Base-by-base conservation (phyloP, 1,140 invertebrate genomes). In the Bombus balteatus region DNA sequence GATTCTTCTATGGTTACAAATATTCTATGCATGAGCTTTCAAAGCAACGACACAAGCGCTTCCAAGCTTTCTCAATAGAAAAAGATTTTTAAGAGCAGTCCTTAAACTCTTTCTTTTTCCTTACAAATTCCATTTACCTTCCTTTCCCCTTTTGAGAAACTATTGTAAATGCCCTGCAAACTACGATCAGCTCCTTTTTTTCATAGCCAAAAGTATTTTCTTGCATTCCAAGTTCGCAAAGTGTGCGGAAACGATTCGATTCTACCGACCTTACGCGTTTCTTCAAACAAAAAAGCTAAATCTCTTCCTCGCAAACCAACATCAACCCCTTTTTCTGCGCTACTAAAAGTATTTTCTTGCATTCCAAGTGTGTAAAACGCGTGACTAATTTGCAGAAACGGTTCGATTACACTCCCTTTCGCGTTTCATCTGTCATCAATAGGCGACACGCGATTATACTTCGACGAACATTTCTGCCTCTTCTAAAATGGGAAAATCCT, bases 401-500 rank as follows among this genome's bases (percentile, higher is more conserved):
- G 25, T 22, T 47, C 25, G 6, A 47, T 53, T 43, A 10, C 32
- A 1, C 6, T 34, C 3, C 3, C 18, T 6, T 10, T 68, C 66
- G 34, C 9, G 34, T 39, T 43, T 66, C 53, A 37, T 39, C 32
- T 10, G 2, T 22, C 12, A 8, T 65, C 39, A 13, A 73, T 74
- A 39, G 25, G 13, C 13, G 32, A 66, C 74, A 83, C 82, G 74
- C 74, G 47, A 83, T 57, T 59, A 10, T 18, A 22, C 34, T 57
- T 59, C 73, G 18, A 3, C 25, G 39, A 59, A 66, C 13, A 32
- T 72, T 72, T 57, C 43, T 2, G 4, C 65, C n/a, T 28, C 37
- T 65, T 74, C 25, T 34, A 13, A 34, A 57, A 70, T 5, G 34
- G 32, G 6, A 47, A 79, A 84, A 84, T 84, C 83, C 70, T 39